Evolutionary conservation across 2,888 invertebrate species (phyloP).

Genomic region (Dasysyrphus albostriatus): DNA sequence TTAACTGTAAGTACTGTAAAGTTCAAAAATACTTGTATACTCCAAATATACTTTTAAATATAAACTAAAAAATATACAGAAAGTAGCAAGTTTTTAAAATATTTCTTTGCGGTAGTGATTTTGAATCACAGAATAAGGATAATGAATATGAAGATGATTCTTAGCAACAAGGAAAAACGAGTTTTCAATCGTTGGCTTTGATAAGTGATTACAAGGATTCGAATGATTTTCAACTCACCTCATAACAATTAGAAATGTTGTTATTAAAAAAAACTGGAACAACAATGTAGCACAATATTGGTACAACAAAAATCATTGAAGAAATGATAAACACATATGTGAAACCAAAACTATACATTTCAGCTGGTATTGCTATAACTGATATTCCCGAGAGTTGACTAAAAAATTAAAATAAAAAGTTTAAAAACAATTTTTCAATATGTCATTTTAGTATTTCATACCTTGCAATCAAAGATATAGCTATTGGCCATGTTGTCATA

Average conservation of each 20-base stretch:
- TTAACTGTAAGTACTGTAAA: slow-evolving; percentile 80
- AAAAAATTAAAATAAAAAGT: slow-evolving; percentile 12
- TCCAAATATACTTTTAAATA: slow-evolving; percentile 53
- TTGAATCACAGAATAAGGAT: too few species aligned
- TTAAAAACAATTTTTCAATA: not conserved
- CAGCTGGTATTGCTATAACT: slow-evolving; percentile 84
- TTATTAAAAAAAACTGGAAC: slow-evolving; percentile 84
- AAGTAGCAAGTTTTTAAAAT: too few species aligned
- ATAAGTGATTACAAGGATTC: too few species aligned
- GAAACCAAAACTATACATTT: slow-evolving; percentile 84
- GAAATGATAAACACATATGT: slow-evolving; percentile 81
- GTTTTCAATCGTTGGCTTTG: too few species aligned
- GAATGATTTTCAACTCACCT: slow-evolving; percentile 75
- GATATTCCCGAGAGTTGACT: slow-evolving; percentile 85
- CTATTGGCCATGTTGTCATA: slow-evolving; percentile 86
- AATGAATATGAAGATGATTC: too few species aligned
- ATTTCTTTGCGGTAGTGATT: too few species aligned
- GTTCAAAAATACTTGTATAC: not conserved
- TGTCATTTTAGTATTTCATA: slow-evolving; percentile 49
- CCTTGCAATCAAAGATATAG: slow-evolving; percentile 87
- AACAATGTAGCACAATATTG: slow-evolving; percentile 79
- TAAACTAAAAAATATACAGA: too few species aligned
- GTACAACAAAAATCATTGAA: slow-evolving; percentile 80
- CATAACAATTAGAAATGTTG: slow-evolving; percentile 83
- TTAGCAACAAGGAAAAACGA: too few species aligned